Percentiles rank a stretch among this genome's conserved stretches.
These are phyloP conservation scores for Poliocrania exsul DNA, from an alignment of 2,797 vertebrate species.

Conservation along the genomic window DNA sequence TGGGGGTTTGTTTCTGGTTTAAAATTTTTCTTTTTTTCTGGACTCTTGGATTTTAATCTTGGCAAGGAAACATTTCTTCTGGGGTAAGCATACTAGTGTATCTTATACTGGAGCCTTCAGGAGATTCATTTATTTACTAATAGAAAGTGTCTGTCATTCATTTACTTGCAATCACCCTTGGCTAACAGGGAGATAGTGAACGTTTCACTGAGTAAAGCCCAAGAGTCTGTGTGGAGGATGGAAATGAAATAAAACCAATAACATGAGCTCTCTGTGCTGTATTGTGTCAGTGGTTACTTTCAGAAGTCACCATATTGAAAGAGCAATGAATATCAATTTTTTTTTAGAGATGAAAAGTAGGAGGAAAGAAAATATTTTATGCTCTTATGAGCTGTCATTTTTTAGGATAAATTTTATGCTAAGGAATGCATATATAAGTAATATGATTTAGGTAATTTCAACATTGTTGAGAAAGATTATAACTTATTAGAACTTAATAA, in stretches of 20 bases:
- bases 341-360: neutral
- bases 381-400: neutral
- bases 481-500: neutral
- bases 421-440: neutral
- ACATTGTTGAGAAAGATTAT: neutral
- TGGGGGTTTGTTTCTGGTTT: neutral
- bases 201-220: neutral
- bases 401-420: neutral
- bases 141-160: neutral
- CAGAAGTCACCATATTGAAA: neutral
- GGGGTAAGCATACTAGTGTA: neutral
- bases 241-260: neutral
- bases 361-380: neutral
- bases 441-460: neutral
- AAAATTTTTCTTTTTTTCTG: neutral
- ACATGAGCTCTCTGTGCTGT: neutral
- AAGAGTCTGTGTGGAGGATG: neutral
- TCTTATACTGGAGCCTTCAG: neutral
- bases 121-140: neutral
- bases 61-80: neutral
- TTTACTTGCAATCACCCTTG: neutral
- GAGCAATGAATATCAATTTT: neutral
- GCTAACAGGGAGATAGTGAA: neutral
- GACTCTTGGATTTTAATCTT: neutral
- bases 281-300: neutral